These are phyloP conservation scores for Zaprionus ghesquierei DNA, from an alignment of 1,140 invertebrate genomes.

Conservation along the genomic window DNA sequence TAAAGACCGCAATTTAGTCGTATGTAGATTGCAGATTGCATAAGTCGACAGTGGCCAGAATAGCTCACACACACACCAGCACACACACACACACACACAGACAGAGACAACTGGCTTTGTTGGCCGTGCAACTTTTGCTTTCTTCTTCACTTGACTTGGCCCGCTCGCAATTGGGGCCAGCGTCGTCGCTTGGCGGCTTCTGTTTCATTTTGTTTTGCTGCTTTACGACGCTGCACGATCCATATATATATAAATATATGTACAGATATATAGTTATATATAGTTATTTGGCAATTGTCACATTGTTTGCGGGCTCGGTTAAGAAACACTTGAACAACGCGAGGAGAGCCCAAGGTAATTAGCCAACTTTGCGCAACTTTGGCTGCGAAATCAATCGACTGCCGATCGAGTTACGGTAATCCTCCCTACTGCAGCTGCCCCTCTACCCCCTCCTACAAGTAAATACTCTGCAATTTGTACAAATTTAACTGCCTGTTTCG, in stretches of 20 bases:
- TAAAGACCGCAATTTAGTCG: conserved; percentile 38
- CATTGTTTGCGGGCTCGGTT: conserved; percentile 59
- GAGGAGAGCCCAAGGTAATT: conserved; percentile 44
- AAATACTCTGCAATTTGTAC: conserved; percentile 25
- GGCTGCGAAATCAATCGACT: conserved; percentile 53
- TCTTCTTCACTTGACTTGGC: conserved; percentile 57
- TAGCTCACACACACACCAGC: conserved; percentile 13
- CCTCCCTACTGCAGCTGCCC: background rate
- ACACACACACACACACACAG: conserved; percentile 1
- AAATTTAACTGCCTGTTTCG: conserved; percentile 10
- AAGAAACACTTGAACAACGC: background rate
- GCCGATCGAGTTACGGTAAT: conserved; percentile 19
- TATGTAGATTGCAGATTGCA: conserved; percentile 66
- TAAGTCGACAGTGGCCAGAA: conserved; percentile 46
- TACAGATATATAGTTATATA: background rate
- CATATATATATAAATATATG: too few species aligned
- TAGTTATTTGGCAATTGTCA: conserved; percentile 64
- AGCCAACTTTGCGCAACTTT: conserved; percentile 43
- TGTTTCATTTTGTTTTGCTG: conserved; percentile 56
- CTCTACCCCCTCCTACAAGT: background rate
- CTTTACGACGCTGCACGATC: conserved; percentile 35
- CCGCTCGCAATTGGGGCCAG: conserved; percentile 32
- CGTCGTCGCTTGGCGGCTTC: conserved; percentile 34
- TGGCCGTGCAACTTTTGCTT: conserved; percentile 56
- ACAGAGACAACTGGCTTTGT: background rate